phyloP scores from a whole-genome alignment of 23 tunicate genomes.

The Botrylloides violaceus region DNA sequence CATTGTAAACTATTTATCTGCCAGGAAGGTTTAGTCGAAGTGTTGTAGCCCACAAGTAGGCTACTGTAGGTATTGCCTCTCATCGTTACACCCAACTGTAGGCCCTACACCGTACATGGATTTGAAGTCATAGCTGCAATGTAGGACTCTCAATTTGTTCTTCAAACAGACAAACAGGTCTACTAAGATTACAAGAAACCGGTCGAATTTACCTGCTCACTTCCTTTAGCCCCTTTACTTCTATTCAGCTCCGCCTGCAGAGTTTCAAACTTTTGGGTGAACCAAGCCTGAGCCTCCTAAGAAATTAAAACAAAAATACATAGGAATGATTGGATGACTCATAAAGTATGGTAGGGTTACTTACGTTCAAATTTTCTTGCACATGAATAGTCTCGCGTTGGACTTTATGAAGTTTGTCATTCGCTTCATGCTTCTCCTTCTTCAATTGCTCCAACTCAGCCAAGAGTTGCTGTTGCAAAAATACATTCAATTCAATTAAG shows the following conservation, averaged over 20 bases:
- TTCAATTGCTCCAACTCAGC: conserved; percentile 34
- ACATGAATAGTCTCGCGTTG: conserved; percentile 68
- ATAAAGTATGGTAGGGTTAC: not conserved
- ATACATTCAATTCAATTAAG: conserved; percentile 9
- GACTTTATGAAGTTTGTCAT: conserved; percentile 59
- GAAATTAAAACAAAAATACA: not conserved
- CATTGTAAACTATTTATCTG: no score
- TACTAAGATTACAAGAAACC: no score
- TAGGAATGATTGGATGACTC: not conserved
- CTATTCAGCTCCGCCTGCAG: conserved; percentile 46
- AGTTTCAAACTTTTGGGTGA: conserved; percentile 50
- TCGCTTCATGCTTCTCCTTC: conserved; percentile 46
- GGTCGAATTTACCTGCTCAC: not conserved
- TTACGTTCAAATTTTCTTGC: conserved; percentile 68
- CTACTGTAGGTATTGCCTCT: no score
- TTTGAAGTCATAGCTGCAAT: no score
- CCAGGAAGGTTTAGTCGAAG: no score
- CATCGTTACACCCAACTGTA: no score
- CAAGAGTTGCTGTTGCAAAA: conserved; percentile 8
- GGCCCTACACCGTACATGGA: no score
- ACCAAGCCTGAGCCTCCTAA: conserved; percentile 86
- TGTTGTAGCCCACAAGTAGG: no score
- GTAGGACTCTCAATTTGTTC: no score
- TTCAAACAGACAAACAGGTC: no score
- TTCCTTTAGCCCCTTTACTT: conserved; percentile 15